Conservation (phyloP, 2,888 invertebrate species). For the Drosophila gaucha region DNA sequence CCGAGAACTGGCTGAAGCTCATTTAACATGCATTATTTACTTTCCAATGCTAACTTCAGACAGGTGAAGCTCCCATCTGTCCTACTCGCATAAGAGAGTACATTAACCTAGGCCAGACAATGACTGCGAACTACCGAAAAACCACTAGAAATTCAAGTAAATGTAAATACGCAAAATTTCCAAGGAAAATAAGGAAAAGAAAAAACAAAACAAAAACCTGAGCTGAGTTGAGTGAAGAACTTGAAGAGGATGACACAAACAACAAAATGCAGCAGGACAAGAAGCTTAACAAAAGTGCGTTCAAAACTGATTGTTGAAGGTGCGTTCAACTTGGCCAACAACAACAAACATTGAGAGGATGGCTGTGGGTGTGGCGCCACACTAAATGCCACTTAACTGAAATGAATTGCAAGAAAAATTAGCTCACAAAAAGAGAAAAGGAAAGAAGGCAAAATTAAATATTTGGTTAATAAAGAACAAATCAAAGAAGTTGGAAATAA, state of each 20-base stretch:
- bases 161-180: conserved; percentile 48
- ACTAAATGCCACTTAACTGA: conserved; percentile 68
- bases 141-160: conserved; percentile 47
- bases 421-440: conserved; percentile 9
- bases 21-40: conserved; percentile 30
- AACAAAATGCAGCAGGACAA: conserved; percentile 30
- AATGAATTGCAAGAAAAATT: conserved; percentile 61
- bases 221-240: background rate
- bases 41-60: conserved; percentile 23
- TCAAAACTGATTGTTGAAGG: conserved; percentile 28
- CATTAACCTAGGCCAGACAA: conserved; percentile 39
- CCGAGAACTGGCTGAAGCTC: conserved; percentile 21
- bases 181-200: background rate
- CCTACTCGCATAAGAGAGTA: conserved; percentile 9
- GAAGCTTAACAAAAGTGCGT: conserved; percentile 55
- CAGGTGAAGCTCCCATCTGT: conserved; percentile 31
- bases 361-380: conserved; percentile 47
- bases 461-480: conserved; percentile 17
- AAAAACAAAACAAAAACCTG: conserved; percentile 8
- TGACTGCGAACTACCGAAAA: conserved; percentile 53
- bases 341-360: conserved; percentile 29
- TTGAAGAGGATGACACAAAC: conserved; percentile 4
- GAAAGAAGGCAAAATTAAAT: conserved; percentile 23
- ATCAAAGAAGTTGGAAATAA: background rate
- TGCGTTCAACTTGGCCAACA: conserved; percentile 52